Conservation (phyloP, 1,140 invertebrate species). For the Sarcophaga peregrina region DNA sequence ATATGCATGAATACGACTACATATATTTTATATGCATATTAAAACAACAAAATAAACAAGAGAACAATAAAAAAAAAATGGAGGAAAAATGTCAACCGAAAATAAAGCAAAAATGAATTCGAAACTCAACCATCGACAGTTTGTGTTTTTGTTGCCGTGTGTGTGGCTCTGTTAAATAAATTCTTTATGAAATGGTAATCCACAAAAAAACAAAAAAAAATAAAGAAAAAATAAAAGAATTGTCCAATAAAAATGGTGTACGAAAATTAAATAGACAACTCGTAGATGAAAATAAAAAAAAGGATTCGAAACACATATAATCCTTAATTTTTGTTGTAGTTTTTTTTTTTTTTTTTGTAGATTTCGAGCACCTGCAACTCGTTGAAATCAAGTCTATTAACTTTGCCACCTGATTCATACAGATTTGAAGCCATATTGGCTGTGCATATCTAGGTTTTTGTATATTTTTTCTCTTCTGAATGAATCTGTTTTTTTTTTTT, state of each 20-base stretch:
- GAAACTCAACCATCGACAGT: not conserved
- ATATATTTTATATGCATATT: no score
- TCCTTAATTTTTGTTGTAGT: not conserved
- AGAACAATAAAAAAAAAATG: not conserved
- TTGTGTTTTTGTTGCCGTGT: not conserved
- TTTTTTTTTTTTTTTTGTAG: not conserved
- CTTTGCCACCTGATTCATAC: not conserved
- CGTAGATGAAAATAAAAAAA: not conserved
- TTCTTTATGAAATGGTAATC: not conserved
- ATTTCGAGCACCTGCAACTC: not conserved
- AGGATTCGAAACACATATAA: no score
- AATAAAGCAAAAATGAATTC: no score
- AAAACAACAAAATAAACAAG: not conserved
- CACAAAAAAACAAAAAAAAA: not conserved
- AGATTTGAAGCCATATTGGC: not conserved
- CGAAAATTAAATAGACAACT: not conserved
- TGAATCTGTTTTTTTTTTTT: no score
- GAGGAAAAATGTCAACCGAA: not conserved
- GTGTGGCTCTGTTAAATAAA: not conserved
- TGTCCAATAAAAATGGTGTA: not conserved
- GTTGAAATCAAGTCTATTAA: constrained; percentile 15
- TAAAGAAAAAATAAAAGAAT: no score
- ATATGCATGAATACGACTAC: constrained; percentile 8
- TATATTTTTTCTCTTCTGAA: not conserved
- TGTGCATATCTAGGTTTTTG: not conserved